Conservation (phyloP, 2,888 invertebrate species). For the Oscheius sp. region DNA sequence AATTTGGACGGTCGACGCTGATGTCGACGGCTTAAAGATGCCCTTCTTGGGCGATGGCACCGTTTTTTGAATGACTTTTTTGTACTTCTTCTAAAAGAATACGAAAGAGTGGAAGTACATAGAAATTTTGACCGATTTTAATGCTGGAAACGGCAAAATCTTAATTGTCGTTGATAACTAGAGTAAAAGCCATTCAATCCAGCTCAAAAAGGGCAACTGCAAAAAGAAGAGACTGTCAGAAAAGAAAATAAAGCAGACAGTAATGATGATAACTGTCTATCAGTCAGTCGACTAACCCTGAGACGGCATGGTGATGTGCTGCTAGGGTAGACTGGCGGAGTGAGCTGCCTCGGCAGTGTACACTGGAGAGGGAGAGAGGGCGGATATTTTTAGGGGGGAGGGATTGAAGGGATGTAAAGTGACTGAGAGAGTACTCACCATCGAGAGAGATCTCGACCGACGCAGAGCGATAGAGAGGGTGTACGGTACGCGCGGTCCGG, state of each 20-base stretch:
- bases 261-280: neutral
- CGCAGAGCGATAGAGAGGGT: neutral
- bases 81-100: no score
- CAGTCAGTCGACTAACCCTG: slow-evolving; percentile 29
- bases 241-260: neutral
- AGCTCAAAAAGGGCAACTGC: no score
- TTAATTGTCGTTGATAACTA: no score
- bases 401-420: slow-evolving; percentile 39
- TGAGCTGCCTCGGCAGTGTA: slow-evolving; percentile 31
- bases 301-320: slow-evolving; percentile 37
- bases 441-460: slow-evolving; percentile 1
- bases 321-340: slow-evolving; percentile 33
- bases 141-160: no score
- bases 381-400: slow-evolving; percentile 39
- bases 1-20: neutral
- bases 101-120: no score
- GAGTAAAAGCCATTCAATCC: no score
- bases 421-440: slow-evolving; percentile 10
- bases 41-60: no score
- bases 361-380: slow-evolving; percentile 30
- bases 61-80: no score
- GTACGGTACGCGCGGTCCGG: slow-evolving; percentile 19
- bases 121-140: no score
- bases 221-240: neutral
- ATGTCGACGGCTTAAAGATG: no score